Base-by-base conservation (phyloP, 2,797 vertebrate species). In the Anguilla obscura region DNA sequence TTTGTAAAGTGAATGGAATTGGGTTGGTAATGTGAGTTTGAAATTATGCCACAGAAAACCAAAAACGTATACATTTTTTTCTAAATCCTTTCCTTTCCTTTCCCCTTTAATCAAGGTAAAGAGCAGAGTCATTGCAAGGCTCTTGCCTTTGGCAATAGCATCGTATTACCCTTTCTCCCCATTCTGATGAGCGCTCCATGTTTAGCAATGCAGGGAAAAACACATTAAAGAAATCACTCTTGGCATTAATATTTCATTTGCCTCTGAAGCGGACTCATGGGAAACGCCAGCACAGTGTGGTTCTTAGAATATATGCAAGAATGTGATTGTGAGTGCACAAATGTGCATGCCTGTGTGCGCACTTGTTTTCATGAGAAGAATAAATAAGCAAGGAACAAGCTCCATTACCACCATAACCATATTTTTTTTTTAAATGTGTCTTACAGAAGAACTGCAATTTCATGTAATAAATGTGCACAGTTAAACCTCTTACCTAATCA, bases 161-260 rank as follows among this genome's bases (percentile, higher is more conserved):
- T 33, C 48, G 27, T 60, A 85, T 58, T 58, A 60, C 84, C 30
- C 30, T 36, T 16, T 40, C 12, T 36, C 6, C 27, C 56, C 16
- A 60, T 60, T 85, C 84, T 60, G 14, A 16, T 40, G 84, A 85
- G 54, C 24, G 27, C 54, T 85, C 56, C 18, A 4, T 36, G 30
- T 85, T 56, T 58, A 85, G 54, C 56, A 85, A 60, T 21, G 54
- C 54, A 36, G 84, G 54, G 54, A 7, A n/a, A 85, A 60, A 33
- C 56, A 56, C 84, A 85, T 85, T 85, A 60, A 85, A 60, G 84
- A 85, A 60, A 58, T 60, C 84, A 60, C 12, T 85, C 84, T 33
- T 27, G 54, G 54, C 84, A 85, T 60, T 85, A 36, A 85, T 85
- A 16, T 85, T 85, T 85, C 54, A 58, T 60, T 60, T 60, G 84